Conservation (phyloP, 2,113 vertebrate genomes). For the Cheirogaleus medius region DNA sequence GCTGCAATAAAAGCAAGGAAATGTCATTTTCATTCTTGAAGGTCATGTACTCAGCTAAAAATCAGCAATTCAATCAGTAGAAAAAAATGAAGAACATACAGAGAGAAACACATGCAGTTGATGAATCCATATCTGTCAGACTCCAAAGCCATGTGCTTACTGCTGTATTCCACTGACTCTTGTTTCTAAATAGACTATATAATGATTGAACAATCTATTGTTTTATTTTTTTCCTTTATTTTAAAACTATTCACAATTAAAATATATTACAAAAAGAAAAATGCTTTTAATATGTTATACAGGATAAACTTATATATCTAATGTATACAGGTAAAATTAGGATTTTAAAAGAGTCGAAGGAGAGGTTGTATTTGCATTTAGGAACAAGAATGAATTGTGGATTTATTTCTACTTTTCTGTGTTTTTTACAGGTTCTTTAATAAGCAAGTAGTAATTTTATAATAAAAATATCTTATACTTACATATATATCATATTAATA, state of each 20-base stretch:
- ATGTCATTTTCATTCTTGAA: background rate
- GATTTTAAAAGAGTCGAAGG: slow-evolving; percentile 1
- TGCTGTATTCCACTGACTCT: background rate
- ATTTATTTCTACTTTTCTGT: background rate
- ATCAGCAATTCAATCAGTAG: background rate
- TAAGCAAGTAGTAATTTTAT: slow-evolving; percentile 32
- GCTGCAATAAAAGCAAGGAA: background rate
- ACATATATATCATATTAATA: background rate
- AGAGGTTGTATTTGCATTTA: background rate
- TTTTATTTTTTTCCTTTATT: background rate
- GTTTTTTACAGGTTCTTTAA: slow-evolving; percentile 8
- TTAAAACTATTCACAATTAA: background rate
- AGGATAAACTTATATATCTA: background rate
- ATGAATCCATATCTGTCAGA: background rate
- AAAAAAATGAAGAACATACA: background rate
- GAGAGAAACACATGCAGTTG: background rate
- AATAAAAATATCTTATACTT: background rate
- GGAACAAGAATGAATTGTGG: background rate
- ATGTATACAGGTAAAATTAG: background rate
- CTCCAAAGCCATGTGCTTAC: background rate
- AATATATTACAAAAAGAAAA: slow-evolving; percentile 18
- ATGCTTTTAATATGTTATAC: background rate
- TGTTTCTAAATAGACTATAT: background rate
- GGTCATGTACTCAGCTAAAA: background rate
- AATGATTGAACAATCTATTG: background rate